phyloP scores from a whole-genome alignment of 2,888 invertebrate species.

The Cordilura impudica region DNA sequence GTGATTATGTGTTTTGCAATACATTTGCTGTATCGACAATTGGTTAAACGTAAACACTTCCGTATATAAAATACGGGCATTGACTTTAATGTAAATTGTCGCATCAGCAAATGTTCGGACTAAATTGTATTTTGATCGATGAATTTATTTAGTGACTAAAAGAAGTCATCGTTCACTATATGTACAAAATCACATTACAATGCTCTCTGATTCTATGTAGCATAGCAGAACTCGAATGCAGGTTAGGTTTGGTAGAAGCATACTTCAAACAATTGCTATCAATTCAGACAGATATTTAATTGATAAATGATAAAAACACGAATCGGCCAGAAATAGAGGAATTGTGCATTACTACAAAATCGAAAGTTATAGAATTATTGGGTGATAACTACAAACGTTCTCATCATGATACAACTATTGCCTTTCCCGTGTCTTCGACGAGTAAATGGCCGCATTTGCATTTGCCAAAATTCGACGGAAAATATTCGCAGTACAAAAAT shows the following conservation, averaged over 20 bases:
- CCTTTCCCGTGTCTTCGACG: not conserved
- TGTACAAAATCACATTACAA: too few relatives aligned
- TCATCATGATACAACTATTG: not conserved
- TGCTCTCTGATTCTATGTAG: too few relatives aligned
- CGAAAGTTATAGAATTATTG: not conserved
- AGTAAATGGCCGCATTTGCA: conserved; percentile 2
- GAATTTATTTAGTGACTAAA: too few relatives aligned
- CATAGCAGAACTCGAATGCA: conserved; percentile 2
- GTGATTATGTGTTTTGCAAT: too few relatives aligned
- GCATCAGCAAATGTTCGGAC: too few relatives aligned
- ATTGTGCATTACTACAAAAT: conserved; percentile 2
- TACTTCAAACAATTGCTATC: conserved; percentile 13
- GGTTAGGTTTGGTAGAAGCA: conserved; percentile 6
- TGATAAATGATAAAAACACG: too few relatives aligned
- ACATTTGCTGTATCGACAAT: too few relatives aligned
- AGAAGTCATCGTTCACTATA: too few relatives aligned
- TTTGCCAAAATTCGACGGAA: conserved; percentile 33
- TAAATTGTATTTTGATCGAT: too few relatives aligned
- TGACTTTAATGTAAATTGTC: too few relatives aligned
- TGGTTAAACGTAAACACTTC: too few relatives aligned
- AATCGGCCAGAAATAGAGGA: conserved; percentile 4
- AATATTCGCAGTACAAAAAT: conserved; percentile 23
- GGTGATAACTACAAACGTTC: conserved; percentile 4
- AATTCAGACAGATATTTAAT: conserved; percentile 4
- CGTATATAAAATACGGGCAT: too few relatives aligned